Conservation (phyloP, 2,113 vertebrate species). For the Pygoscelis adeliae region DNA sequence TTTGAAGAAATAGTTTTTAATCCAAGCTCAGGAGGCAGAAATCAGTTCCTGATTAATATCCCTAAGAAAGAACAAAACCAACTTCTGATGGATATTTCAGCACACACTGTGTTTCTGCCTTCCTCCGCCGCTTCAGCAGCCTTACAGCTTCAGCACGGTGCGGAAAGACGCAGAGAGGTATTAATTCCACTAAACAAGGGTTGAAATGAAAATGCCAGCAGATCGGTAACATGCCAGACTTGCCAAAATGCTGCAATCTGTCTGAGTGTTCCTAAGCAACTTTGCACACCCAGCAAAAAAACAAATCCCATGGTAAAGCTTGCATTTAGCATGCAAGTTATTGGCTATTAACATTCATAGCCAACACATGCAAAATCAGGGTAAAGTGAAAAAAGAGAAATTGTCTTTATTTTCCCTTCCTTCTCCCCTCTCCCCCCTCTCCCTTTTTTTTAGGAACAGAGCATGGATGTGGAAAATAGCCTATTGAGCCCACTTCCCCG, state of each 20-base stretch:
- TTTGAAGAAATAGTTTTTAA: neutral
- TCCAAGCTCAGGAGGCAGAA: neutral
- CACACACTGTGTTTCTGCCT: neutral
- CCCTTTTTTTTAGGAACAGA: constrained; percentile 14
- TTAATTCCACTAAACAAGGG: neutral
- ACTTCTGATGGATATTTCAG: neutral
- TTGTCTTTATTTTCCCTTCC: neutral
- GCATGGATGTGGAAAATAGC: constrained; percentile 72
- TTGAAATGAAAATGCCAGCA: neutral
- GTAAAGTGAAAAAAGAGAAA: neutral
- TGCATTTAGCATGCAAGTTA: neutral
- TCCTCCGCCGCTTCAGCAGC: neutral
- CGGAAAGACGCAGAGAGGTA: neutral
- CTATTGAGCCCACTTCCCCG: constrained; percentile 73
- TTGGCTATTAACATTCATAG: neutral
- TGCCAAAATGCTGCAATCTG: neutral
- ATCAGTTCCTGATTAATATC: neutral
- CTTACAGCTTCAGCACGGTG: accelerated
- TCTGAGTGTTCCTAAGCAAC: neutral
- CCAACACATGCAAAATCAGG: neutral
- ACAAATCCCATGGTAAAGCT: neutral
- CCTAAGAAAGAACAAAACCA: neutral
- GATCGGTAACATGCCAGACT: neutral
- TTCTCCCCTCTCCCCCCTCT: neutral
- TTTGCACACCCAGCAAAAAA: neutral